These are phyloP conservation scores for Florisuga fusca DNA, from an alignment of 2,797 vertebrate species.

Conservation along the genomic window DNA sequence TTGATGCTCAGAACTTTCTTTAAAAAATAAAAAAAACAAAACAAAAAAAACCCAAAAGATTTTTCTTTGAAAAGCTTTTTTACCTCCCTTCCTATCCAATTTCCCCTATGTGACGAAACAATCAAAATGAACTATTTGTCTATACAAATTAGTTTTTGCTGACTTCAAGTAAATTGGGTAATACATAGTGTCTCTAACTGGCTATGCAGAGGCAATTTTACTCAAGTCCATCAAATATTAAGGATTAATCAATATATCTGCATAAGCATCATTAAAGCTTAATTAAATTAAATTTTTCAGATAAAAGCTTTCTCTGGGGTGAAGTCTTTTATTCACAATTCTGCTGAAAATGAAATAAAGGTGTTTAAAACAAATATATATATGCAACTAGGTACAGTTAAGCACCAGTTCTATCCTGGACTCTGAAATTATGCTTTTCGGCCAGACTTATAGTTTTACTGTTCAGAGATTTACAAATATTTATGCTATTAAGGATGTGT, in stretches of 20 bases:
- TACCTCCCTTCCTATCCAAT: background rate
- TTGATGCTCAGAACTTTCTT: background rate
- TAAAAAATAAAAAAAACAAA: background rate
- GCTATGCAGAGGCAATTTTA: background rate
- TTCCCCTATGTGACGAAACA: background rate
- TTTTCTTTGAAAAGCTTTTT: slow-evolving; percentile 3
- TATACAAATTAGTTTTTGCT: slow-evolving; percentile 31
- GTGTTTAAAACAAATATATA: background rate
- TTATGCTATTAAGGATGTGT: background rate
- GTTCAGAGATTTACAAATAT: background rate
- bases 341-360: background rate
- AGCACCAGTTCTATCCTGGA: background rate
- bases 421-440: background rate
- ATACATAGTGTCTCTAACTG: background rate
- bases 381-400: background rate
- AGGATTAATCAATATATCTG: background rate
- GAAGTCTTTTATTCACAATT: background rate
- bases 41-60: background rate
- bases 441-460: background rate
- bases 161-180: slow-evolving; percentile 3
- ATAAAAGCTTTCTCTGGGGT: background rate
- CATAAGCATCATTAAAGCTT: background rate
- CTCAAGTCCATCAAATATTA: background rate
- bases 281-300: background rate
- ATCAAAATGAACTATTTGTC: slow-evolving; percentile 7